These are phyloP conservation scores for Wasmannia auropunctata DNA, from an alignment of 1,140 invertebrate species.

Conservation along the genomic window DNA sequence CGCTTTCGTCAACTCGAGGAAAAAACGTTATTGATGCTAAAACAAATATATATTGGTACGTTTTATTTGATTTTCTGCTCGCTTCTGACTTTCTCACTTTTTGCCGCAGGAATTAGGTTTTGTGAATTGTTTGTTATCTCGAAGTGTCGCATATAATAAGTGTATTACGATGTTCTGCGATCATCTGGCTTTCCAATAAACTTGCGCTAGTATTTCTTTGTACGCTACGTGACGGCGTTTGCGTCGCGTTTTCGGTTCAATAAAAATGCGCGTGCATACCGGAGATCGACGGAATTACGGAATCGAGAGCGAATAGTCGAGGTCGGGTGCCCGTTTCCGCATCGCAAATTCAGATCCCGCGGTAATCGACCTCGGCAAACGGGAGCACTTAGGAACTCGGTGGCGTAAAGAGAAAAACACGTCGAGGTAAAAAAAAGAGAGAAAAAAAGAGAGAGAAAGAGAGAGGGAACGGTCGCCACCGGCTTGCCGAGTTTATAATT, in stretches of 20 bases:
- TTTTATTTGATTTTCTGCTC: no score
- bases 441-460: background rate
- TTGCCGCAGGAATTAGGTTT: background rate
- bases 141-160: background rate
- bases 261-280: constrained; percentile 30
- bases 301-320: constrained; percentile 45
- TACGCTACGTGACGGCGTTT: constrained; percentile 19
- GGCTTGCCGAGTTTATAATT: constrained; percentile 37
- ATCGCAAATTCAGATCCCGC: constrained; percentile 61
- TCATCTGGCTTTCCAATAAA: constrained; percentile 7
- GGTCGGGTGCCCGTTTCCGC: constrained; percentile 47
- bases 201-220: background rate
- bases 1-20: background rate
- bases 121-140: background rate
- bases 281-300: constrained; percentile 51
- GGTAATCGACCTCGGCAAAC: constrained; percentile 45
- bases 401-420: background rate
- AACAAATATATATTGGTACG: no score
- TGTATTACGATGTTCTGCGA: background rate
- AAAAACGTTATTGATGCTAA: no score
- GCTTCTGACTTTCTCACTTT: background rate
- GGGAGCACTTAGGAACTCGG: background rate
- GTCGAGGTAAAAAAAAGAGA: background rate
- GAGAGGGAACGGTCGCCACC: background rate
- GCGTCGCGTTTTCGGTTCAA: constrained; percentile 28